phyloP scores from a whole-genome alignment of 2,113 vertebrate genomes.

The Aptenodytes patagonicus region DNA sequence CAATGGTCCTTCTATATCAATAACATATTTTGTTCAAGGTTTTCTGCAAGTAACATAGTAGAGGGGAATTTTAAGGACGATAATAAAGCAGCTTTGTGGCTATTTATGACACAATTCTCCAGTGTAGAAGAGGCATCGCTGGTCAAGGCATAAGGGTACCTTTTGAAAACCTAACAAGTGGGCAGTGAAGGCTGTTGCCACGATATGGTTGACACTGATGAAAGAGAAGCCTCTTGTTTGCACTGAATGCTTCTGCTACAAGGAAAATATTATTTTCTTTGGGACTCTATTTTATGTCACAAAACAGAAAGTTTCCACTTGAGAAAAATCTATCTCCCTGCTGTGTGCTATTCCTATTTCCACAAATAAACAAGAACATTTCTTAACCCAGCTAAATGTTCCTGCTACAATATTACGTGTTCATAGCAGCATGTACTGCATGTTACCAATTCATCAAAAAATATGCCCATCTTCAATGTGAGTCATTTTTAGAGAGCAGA shows the following conservation, averaged over 20 bases:
- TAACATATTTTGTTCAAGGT: background rate
- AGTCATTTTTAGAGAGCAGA: background rate
- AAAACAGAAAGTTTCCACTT: background rate
- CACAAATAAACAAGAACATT: slow-evolving; percentile 15
- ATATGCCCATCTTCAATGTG: background rate
- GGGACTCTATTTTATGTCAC: background rate
- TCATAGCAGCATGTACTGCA: background rate
- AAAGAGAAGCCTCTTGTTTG: background rate
- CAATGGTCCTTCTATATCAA: background rate
- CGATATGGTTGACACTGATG: background rate
- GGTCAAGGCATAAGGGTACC: background rate
- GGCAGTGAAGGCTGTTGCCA: background rate
- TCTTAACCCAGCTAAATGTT: background rate
- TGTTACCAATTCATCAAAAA: background rate
- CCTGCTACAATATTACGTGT: background rate
- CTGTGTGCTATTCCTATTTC: background rate
- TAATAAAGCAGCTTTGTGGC: background rate
- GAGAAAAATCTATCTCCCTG: background rate
- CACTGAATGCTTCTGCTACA: background rate
- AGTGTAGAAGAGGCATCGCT: background rate
- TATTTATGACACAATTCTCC: background rate
- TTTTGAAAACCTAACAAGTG: background rate
- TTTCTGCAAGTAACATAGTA: background rate
- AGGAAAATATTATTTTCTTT: background rate
- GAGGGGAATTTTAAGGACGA: background rate